Conservation (phyloP, 2,888 invertebrate species). For the Drosophila borealis region DNA sequence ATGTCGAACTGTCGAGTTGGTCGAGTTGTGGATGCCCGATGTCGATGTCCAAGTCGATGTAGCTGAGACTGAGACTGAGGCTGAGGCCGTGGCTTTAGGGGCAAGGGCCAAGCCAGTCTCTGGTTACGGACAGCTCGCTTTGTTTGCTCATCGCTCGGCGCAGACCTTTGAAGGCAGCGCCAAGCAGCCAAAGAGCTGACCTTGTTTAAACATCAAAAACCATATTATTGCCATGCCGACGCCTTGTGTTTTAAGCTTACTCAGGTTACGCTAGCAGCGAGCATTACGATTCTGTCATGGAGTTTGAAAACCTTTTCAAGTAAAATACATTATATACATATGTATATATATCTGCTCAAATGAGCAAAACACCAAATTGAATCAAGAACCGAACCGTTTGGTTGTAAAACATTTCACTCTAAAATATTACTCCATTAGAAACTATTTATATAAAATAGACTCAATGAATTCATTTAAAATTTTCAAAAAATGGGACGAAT, state of each 20-base stretch:
- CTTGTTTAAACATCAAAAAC: slow-evolving; percentile 73
- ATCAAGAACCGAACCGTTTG: too few relatives aligned
- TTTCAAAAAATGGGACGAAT: too few relatives aligned
- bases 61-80: too few relatives aligned
- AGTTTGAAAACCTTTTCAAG: not conserved
- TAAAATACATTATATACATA: too few relatives aligned
- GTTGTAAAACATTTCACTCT: too few relatives aligned
- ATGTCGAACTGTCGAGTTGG: slow-evolving; percentile 27
- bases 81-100: slow-evolving; percentile 1
- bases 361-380: too few relatives aligned
- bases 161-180: slow-evolving; percentile 59
- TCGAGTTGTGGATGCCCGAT: slow-evolving; percentile 2
- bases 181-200: slow-evolving; percentile 53
- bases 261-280: slow-evolving; percentile 8
- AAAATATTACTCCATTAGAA: too few relatives aligned
- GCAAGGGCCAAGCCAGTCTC: slow-evolving; percentile 16
- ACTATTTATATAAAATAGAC: too few relatives aligned
- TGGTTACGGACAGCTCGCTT: slow-evolving; percentile 41
- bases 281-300: too few relatives aligned
- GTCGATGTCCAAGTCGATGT: slow-evolving; percentile 2
- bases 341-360: too few relatives aligned
- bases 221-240: slow-evolving; percentile 68
- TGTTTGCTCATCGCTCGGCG: slow-evolving; percentile 61
- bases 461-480: too few relatives aligned
- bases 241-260: slow-evolving; percentile 30